Conservation (phyloP, 2,113 vertebrate genomes). For the Salvelinus namaycush region DNA sequence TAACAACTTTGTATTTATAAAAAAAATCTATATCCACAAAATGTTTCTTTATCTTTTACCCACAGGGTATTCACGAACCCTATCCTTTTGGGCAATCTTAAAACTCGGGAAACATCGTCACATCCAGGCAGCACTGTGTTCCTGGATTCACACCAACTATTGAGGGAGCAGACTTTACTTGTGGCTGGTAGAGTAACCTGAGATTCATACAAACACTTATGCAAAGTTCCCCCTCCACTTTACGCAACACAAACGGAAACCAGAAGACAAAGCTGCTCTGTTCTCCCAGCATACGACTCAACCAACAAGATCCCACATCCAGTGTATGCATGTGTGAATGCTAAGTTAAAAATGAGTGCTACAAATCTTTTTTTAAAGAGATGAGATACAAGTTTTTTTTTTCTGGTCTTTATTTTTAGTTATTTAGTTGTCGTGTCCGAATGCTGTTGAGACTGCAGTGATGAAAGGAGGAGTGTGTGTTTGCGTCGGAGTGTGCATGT, state of each 20-base stretch:
- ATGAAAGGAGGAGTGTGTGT: conserved; percentile 55
- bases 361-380: conserved; percentile 69
- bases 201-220: conserved; percentile 71
- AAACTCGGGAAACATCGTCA: conserved; percentile 70
- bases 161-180: conserved; percentile 58
- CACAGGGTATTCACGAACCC: conserved; percentile 93
- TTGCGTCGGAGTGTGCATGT: conserved; percentile 51
- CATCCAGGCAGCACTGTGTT: conserved; percentile 59
- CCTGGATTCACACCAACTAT: conserved; percentile 56
- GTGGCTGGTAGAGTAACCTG: conserved; percentile 44
- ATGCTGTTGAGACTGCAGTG: conserved; percentile 57
- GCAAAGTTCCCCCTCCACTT: conserved; percentile 68
- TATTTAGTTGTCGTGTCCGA: conserved; percentile 62
- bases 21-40: too few relatives aligned
- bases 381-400: conserved; percentile 37
- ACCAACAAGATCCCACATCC: conserved; percentile 65
- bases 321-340: conserved; percentile 90
- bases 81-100: conserved; percentile 97
- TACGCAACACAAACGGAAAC: conserved; percentile 69
- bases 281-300: conserved; percentile 62
- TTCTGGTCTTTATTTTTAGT: conserved; percentile 37
- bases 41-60: conserved; percentile 41
- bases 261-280: conserved; percentile 58
- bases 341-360: conserved; percentile 82
- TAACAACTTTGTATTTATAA: too few relatives aligned